phyloP scores from a whole-genome alignment of 2,113 vertebrate genomes.

The Dendropsophus ebraccatus region DNA sequence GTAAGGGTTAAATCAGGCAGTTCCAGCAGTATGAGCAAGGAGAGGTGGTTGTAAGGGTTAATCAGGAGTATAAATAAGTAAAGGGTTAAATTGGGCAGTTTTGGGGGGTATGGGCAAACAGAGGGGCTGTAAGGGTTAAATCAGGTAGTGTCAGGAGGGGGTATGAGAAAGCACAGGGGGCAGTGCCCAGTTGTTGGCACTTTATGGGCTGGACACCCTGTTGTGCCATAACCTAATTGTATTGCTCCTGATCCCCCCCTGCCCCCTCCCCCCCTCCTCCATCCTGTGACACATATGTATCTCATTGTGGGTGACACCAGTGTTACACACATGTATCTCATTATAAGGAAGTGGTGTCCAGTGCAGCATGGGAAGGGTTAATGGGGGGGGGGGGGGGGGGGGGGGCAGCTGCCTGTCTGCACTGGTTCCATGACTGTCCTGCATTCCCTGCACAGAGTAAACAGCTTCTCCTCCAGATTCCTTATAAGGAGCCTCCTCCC shows the following conservation, averaged over 20 bases:
- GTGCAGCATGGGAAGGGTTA: conserved; percentile 8
- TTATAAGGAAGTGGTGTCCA: not conserved
- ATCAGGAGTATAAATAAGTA: not conserved
- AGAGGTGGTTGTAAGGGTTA: not conserved
- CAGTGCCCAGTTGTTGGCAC: not conserved
- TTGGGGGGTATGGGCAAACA: not conserved
- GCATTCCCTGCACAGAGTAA: conserved; percentile 38
- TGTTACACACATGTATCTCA: not conserved
- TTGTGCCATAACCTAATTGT: not conserved
- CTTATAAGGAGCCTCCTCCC: conserved; percentile 32
- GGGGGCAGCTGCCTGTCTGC: not conserved
- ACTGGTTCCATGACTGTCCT: not conserved
- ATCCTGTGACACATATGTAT: conserved; percentile 1
- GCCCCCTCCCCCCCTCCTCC: not conserved
- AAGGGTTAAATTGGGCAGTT: not conserved
- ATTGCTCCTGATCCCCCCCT: not conserved
- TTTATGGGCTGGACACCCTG: not conserved
- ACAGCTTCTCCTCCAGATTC: conserved; percentile 16
- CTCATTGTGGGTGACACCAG: not conserved
- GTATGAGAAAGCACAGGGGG: too few species aligned
- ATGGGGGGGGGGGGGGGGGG: not conserved
- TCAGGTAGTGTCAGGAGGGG: not conserved
- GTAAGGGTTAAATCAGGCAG: not conserved
- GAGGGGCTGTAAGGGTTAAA: not conserved
- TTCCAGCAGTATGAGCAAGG: not conserved